Evolutionary conservation across 2,113 vertebrate genomes (phyloP).

Genomic region (Indicator maculatus): DNA sequence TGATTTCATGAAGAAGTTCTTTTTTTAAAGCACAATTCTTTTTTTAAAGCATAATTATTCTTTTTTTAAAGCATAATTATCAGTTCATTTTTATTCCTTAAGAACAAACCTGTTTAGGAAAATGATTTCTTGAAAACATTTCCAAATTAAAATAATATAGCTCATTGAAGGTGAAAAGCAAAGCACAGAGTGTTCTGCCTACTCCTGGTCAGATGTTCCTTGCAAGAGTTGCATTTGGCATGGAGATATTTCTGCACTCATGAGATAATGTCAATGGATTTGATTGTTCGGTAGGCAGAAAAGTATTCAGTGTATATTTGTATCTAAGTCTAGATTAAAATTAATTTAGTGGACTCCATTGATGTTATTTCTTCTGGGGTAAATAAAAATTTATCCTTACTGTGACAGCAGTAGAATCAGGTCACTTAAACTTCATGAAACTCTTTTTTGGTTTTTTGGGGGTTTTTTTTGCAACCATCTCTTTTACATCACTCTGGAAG

Average conservation of each 20-base stretch:
- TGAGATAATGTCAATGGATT: neutral
- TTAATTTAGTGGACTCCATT: neutral
- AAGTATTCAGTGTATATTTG: neutral
- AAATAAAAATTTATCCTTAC: neutral
- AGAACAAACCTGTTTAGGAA: neutral
- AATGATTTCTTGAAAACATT: neutral
- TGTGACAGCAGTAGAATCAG: neutral
- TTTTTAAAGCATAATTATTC: neutral
- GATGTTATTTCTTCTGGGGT: neutral
- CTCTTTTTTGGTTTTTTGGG: too few species aligned
- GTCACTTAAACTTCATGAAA: neutral
- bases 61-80: neutral
- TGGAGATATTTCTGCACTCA: neutral
- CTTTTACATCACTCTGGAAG: neutral
- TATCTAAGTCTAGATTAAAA: neutral
- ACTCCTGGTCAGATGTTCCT: neutral
- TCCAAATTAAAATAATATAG: neutral
- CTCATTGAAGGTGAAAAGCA: neutral
- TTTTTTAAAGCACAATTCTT: neutral
- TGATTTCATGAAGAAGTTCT: too few species aligned
- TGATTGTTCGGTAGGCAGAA: neutral
- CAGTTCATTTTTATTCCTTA: neutral
- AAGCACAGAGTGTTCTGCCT: neutral
- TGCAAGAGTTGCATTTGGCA: neutral
- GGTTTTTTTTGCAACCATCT: neutral